Base-by-base conservation (phyloP, 2,888 invertebrate species). In the Lochmaea capreae region DNA sequence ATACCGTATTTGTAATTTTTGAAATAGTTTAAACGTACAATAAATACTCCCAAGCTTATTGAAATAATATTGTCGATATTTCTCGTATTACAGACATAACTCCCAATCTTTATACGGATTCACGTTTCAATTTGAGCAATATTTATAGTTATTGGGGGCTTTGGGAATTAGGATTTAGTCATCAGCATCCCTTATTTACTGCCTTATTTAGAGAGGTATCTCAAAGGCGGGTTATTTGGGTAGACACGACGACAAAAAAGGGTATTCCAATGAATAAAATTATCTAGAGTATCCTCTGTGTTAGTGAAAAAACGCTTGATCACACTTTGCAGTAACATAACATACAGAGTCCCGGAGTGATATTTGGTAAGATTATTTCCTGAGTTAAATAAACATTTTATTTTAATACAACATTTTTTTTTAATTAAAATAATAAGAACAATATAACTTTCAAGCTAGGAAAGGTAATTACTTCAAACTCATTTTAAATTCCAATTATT, bases 101-200 rank as follows among this genome's bases (percentile, higher is more conserved):
- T 33, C 33, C 39, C 54, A 42, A 70, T 39, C 16, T 73, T 73
- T 69, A 73, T 66, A 57, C 46, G 61, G 62, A 49, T 54, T 78
- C 76, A 61, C 49, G 43, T 83, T 81, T 80, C 83, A 83, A 83
- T 83, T 83, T 83, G 81, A 76, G 83, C 76, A 83, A 83, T 83
- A 83, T 83, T 83, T 83, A 83, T 83, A 82, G 83, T 81, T 82
- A 82, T 82, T 82, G 82, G 83, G 78, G 78, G 79, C 79, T 77
- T 75, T 68, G 82, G 83, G 83, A 82, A 74, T 77, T 67, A 69
- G 75, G 77, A 78, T 71, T 79, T 80, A 76, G 75, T 71, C 74
- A 77, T 79, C 61, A 78, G 75, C 80, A 78, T 81, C 81, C 80
- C 83, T 80, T 82, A 82, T 83, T 82, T 83, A 80, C 79, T 65